A percentile compares a stretch with the other conserved stretches of the same genome.
Conservation (phyloP, 1,140 invertebrate species). For the Littorina saxatilis region DNA sequence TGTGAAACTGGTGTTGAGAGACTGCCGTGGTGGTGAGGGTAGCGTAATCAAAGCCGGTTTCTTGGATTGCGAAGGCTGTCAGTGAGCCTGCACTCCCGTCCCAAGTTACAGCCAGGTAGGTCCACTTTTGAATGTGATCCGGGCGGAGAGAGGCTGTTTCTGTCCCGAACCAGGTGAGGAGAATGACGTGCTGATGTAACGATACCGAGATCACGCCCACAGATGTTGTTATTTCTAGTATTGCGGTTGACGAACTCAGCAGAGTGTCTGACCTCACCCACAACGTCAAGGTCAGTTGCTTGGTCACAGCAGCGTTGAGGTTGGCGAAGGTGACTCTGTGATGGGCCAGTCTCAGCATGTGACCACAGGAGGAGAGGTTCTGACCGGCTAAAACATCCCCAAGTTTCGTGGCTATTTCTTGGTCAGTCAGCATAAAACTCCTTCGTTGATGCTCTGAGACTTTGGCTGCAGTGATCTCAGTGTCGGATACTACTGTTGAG, state of each 20-base stretch:
- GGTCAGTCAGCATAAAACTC: slow-evolving; percentile 3
- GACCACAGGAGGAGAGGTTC: slow-evolving; percentile 32
- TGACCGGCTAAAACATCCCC: slow-evolving; percentile 12
- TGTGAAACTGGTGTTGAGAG: not conserved
- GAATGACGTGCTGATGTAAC: slow-evolving; percentile 25
- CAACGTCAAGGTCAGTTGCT: slow-evolving; percentile 34
- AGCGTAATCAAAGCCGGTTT: slow-evolving; percentile 40
- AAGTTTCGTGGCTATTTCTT: not conserved
- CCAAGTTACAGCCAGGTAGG: slow-evolving; percentile 49
- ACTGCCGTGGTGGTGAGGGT: slow-evolving; percentile 20
- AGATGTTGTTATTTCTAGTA: slow-evolving; percentile 33
- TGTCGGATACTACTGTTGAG: too few species aligned
- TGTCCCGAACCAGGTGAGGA: slow-evolving; percentile 35
- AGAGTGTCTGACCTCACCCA: not conserved
- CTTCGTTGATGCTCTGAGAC: not conserved
- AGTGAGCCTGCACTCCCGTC: slow-evolving; percentile 34
- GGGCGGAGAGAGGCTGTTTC: slow-evolving; percentile 14
- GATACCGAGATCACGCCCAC: not conserved
- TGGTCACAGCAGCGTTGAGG: not conserved
- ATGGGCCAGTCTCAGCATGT: slow-evolving; percentile 30
- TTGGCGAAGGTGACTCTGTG: not conserved
- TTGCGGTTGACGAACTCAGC: not conserved
- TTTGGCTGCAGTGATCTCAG: slow-evolving; percentile 4
- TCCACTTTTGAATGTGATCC: slow-evolving; percentile 39
- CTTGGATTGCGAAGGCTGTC: slow-evolving; percentile 40